A percentile compares a stretch with the other conserved stretches of the same genome.
Evolutionary conservation across 2,797 vertebrate species (phyloP).

Genomic region (Tympanoctomys barrerae): DNA sequence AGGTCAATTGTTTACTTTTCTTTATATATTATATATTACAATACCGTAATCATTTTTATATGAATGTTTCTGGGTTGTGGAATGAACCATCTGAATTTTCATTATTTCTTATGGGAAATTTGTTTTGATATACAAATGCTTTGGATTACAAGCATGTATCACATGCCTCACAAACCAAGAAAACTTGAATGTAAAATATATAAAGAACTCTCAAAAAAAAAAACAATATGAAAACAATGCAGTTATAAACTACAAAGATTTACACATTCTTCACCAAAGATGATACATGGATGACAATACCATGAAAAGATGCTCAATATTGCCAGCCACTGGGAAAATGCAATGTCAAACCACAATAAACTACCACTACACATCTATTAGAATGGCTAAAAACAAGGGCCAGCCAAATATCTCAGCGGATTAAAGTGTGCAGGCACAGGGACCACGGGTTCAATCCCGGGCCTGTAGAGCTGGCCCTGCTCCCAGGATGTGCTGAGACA

Average conservation of each 20-base stretch:
- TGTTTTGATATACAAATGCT: not conserved
- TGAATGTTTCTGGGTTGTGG: not conserved
- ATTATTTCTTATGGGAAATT: not conserved
- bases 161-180: not conserved
- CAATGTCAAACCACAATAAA: not conserved
- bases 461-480: no score
- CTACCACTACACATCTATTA: not conserved
- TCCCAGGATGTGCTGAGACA: no score
- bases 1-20: not conserved
- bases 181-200: not conserved
- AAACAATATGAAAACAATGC: not conserved
- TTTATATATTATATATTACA: not conserved
- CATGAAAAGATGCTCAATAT: not conserved
- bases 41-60: not conserved
- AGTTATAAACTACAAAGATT: slow-evolving; percentile 27
- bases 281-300: not conserved
- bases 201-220: slow-evolving; percentile 24
- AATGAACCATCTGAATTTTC: not conserved
- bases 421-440: no score
- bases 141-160: not conserved
- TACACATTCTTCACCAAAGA: not conserved
- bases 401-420: no score
- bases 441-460: no score
- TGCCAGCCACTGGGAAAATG: not conserved
- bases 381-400: not conserved